Percentiles rank a stretch among this genome's conserved stretches.
Evolutionary conservation across 2,888 invertebrate genomes (phyloP).

Genomic region (Aquatica leii): DNA sequence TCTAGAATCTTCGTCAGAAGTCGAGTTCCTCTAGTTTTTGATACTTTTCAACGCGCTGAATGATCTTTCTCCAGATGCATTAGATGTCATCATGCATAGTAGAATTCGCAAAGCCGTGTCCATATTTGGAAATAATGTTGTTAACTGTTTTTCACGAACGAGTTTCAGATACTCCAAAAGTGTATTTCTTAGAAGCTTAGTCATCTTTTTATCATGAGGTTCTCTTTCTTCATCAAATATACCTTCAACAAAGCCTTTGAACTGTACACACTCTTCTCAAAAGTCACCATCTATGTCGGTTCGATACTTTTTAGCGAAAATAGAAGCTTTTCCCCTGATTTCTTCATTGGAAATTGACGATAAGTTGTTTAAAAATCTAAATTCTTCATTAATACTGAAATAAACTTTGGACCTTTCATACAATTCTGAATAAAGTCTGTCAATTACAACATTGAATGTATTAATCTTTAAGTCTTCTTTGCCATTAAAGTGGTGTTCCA

Average conservation of each 20-base stretch:
- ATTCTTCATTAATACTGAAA: background rate
- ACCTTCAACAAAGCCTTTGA: background rate
- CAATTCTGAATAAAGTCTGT: slow-evolving; percentile 1
- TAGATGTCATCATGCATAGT: background rate
- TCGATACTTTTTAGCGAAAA: background rate
- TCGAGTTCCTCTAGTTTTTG: too few species aligned
- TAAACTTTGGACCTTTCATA: background rate
- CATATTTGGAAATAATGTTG: background rate
- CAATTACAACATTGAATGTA: background rate
- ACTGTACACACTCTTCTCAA: background rate
- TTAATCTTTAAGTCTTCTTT: slow-evolving; percentile 10
- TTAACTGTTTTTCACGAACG: too few species aligned
- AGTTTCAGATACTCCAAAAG: too few species aligned
- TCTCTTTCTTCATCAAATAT: background rate
- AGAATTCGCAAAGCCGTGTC: background rate
- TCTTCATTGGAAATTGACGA: slow-evolving; percentile 1
- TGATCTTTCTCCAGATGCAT: too few species aligned
- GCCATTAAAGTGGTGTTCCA: background rate
- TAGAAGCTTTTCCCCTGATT: background rate
- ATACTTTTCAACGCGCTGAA: too few species aligned
- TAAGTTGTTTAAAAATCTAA: slow-evolving; percentile 3
- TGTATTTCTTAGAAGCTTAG: background rate
- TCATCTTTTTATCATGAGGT: background rate
- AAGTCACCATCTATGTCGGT: background rate
- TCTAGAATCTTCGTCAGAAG: too few species aligned